These are phyloP conservation scores for Pogona vitticeps DNA, from an alignment of 2,113 vertebrate species.

Conservation along the genomic window DNA sequence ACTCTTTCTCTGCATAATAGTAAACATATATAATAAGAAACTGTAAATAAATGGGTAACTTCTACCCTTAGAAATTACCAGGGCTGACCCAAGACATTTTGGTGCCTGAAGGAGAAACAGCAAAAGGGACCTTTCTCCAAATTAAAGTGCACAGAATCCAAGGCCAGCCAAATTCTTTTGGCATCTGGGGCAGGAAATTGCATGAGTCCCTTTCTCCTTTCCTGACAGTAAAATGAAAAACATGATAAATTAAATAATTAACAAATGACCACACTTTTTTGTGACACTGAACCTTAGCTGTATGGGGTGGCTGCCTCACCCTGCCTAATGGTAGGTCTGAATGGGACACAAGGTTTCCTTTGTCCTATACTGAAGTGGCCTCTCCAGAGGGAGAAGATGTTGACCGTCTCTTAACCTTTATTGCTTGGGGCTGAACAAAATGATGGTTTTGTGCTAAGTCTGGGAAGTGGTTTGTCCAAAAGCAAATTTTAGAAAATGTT, in stretches of 20 bases:
- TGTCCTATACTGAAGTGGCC: not conserved
- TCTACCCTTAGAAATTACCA: not conserved
- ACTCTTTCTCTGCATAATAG: not conserved
- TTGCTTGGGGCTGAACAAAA: not conserved
- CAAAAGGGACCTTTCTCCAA: not conserved
- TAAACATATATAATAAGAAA: not conserved
- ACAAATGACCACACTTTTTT: not conserved
- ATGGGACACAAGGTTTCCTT: not conserved
- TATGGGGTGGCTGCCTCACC: too few species aligned
- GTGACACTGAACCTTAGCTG: not conserved
- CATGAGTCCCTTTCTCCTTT: not conserved
- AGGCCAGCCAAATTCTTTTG: not conserved
- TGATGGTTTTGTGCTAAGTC: too few species aligned
- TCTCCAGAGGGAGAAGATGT: not conserved
- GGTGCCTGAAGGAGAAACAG: not conserved
- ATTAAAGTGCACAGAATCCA: not conserved
- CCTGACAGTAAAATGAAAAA: too few species aligned
- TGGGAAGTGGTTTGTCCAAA: not conserved
- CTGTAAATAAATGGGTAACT: not conserved
- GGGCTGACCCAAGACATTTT: not conserved
- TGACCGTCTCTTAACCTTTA: not conserved
- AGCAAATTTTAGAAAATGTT: not conserved
- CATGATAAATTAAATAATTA: not conserved
- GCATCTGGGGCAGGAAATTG: not conserved
- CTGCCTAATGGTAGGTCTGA: not conserved